Evolutionary conservation across 2,888 invertebrate genomes (phyloP), one percentile per base, ranked within the genome.

Genomic region (Melanotus villosus): DNA sequence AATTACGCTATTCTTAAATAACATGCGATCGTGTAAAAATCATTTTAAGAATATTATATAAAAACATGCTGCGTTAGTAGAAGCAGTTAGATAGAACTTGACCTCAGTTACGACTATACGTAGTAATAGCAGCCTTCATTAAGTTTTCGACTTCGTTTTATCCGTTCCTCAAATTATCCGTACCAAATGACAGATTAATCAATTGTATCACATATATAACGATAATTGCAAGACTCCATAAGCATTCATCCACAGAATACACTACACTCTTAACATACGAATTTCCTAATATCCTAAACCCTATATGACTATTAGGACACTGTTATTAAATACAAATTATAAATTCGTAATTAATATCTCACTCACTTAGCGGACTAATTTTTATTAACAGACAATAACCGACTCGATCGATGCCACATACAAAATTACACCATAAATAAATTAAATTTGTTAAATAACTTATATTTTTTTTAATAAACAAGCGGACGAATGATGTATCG

Each of bases 361-460:
- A 16, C n/a, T n/a, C n/a, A n/a, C n/a, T n/a, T n/a, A n/a, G n/a
- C n/a, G n/a, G 16, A 32, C 32, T 32, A 52, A 52, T 10, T 52
- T 23, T 32, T 16, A 52, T 18, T 52, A 52, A 14, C 5, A 4
- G 50, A 30, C 32, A 16, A n/a, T 52, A 19, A 23, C 12, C 47
- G 12, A 23, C 21, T 7, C 32, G 7, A 30, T 16, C 30, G 14
- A 30, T 18, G 10, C 16, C n/a, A 52, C 16, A 23, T 52, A 52
- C 52, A 52, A 32, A n/a, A n/a, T n/a, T n/a, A n/a, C n/a, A n/a
- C n/a, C 18, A 32, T 52, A 52, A 52, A 52, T 52, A 52, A 52
- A 52, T 52, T 14, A 45, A 21, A 30, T 52, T 26, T 32, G 30
- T 52, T 52, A 52, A 52, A 52, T 52, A 52, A 52, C 32, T 52